Evolutionary conservation across 1,140 invertebrate genomes (phyloP), one percentile per base, ranked within the genome.

Genomic region (Drosophila malerkotliana): DNA sequence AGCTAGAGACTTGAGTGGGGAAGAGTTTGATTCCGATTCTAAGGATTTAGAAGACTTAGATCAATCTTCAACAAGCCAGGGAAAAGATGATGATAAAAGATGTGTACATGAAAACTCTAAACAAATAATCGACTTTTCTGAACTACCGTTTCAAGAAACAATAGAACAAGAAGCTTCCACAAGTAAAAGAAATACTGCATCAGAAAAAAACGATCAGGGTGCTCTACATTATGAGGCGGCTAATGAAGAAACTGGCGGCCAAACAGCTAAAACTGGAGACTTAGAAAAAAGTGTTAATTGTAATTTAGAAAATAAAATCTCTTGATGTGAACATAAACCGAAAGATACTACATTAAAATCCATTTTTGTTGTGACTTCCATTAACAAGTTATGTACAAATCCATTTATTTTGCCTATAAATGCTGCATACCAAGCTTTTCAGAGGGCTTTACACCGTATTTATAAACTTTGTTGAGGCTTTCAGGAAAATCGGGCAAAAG

Each of bases 401-500:
- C 10, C 12, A 44, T 37, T 60, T 4, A 8, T 1, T 10, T 8
- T 8, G 1, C 9, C 62, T 51, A 88, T 39, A 88, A 68, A n/a
- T 77, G 68, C 37, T 79, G 54, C 72, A 57, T 59, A 21, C 52
- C 24, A 15, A 68, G 24, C 54, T 83, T 80, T 15, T 74, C 79
- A 6, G 80, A 44, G 8, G 91, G 85, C n/a, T 76, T 91, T 0
- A 89, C 68, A 6, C 91, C 91, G 64, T 91, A 91, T 72, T 91
- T 92, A 51, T 91, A 91, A 1, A 91, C 67, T 64, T 91, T 92
- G 58, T 89, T 88, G 7, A 91, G 60, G 45, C 87, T 90, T 32
- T 92, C 90, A 0, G 91, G 90, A 45, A 92, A 91, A 56, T 91
- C 90, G 0, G 91, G 91, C 28, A 92, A 30, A 21, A 92, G 54